Base-by-base conservation (phyloP, 2,113 vertebrate genomes). In the Chrysochloris asiatica region DNA sequence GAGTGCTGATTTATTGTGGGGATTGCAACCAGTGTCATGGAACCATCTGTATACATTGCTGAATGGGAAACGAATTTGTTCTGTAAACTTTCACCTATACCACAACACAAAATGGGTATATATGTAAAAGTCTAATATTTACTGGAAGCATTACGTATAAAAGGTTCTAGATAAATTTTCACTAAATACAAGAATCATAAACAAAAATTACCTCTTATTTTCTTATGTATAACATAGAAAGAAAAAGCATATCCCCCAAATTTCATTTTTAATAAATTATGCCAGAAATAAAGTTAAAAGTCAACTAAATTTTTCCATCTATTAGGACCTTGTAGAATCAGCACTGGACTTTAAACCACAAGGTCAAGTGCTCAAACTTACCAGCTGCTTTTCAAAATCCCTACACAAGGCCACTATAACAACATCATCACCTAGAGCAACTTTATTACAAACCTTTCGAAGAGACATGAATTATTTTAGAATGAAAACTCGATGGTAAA, bases 191-290 rank as follows among this genome's bases (percentile, higher is more conserved):
- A 90, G 33, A 84, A 73, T 45, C 36, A 59, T 11, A 73, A 16
- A 50, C 2, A 59, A 86, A 88, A 82, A 77, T 61, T 50, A 45
- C 11, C 22, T 81, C 54, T 72, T 63, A 54, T 83, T 78, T 85
- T 2, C 36, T 78, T 92, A 69, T 71, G 8, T 63, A 17, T 28
- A 86, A 89, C 52, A 38, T 38, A 33, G 63, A 61, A 26, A 84
- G 61, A 88, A 91, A 79, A 83, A 50, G 48, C 67, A 86, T 87
- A 63, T 24, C 28, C 22, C 22, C 59, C 33, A 83, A 83, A 86
- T 81, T 75, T 83, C 86, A 86, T 88, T 82, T 85, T 80, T 56
- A 92, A 86, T 89, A 87, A 65, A 52, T 93, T 73, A 80, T 76
- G 38, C n/a, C n/a, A n/a, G n/a, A n/a, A n/a, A 87, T 67, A 86